A percentile compares a stretch with the other conserved stretches of the same genome.
Evolutionary conservation across 2,888 invertebrate species (phyloP).

Genomic region (Helleia helle): DNA sequence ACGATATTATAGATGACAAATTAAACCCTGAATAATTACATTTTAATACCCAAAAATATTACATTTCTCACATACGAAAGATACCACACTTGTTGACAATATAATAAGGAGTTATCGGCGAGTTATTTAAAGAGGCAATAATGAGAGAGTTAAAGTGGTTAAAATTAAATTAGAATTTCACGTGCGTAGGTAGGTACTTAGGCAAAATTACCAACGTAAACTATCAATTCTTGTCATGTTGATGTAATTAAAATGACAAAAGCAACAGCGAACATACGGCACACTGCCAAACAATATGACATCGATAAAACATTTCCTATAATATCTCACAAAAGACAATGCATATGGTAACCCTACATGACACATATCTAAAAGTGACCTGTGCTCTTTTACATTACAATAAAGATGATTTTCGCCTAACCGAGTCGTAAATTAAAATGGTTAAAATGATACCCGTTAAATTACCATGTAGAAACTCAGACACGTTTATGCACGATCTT

Average conservation of each 20-base stretch:
- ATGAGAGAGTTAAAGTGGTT: no score
- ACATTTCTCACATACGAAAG: no score
- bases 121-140: no score
- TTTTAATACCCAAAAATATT: no score
- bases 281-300: neutral
- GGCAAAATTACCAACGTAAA: no score
- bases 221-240: neutral
- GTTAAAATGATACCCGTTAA: slow-evolving; percentile 30
- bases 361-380: neutral
- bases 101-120: no score
- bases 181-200: no score
- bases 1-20: no score
- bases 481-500: slow-evolving; percentile 49
- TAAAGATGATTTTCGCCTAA: neutral
- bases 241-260: slow-evolving; percentile 1
- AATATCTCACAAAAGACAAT: slow-evolving; percentile 5
- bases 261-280: neutral
- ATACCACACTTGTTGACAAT: no score
- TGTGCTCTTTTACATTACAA: neutral
- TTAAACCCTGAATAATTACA: no score
- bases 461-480: slow-evolving; percentile 45
- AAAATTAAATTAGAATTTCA: no score
- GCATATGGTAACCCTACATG: neutral
- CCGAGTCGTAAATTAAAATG: neutral
- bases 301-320: slow-evolving; percentile 1